A percentile compares a stretch with the other conserved stretches of the same genome.
Evolutionary conservation across 2,113 vertebrate genomes (phyloP).

Genomic region (Pituophis catenifer): DNA sequence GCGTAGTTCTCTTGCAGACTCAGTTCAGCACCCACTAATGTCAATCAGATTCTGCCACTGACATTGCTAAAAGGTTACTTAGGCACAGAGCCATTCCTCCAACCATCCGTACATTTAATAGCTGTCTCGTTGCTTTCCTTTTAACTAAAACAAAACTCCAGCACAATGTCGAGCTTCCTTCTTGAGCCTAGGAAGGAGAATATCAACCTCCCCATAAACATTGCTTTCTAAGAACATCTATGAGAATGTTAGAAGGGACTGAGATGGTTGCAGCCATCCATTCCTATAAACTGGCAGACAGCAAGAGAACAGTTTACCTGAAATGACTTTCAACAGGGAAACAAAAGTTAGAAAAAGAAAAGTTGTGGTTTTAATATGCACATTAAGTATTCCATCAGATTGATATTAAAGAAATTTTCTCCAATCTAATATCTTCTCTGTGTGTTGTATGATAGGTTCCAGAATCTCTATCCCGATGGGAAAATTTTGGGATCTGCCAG

Average conservation of each 20-base stretch:
- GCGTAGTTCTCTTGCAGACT: not conserved
- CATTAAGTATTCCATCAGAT: not conserved
- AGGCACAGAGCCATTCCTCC: constrained; percentile 16
- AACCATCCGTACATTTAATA: not conserved
- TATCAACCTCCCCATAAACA: not conserved
- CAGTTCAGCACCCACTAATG: not conserved
- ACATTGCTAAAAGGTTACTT: constrained; percentile 25
- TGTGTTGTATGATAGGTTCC: not conserved
- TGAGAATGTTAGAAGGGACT: constrained; percentile 12
- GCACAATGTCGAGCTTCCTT: not conserved
- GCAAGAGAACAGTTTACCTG: not conserved
- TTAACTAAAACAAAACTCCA: constrained; percentile 9
- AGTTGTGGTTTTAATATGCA: not conserved
- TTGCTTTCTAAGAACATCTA: constrained; percentile 14
- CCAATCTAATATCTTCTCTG: not conserved
- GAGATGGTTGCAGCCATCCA: not conserved
- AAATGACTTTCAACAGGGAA: not conserved
- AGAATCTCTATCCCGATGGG: not conserved
- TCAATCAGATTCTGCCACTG: constrained; percentile 7
- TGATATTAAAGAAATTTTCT: not conserved
- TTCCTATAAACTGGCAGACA: constrained; percentile 5
- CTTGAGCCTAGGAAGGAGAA: not conserved
- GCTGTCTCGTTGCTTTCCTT: not conserved
- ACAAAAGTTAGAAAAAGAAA: not conserved
- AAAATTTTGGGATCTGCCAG: not conserved